phyloP scores from a whole-genome alignment of 2,797 vertebrate species.

The Parotocinclus haroldoi region DNA sequence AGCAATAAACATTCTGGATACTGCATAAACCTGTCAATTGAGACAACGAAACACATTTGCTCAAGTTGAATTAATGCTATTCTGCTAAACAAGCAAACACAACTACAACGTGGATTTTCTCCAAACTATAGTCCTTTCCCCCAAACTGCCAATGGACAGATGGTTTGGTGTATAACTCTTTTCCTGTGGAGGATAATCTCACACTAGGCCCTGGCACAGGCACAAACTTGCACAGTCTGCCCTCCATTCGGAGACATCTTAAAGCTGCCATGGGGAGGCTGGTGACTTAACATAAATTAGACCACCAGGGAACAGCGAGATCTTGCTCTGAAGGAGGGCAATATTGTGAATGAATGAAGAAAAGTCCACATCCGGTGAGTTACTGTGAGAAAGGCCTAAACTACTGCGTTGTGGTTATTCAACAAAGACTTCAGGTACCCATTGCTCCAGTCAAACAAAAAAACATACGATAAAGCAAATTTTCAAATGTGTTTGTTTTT shows the following conservation, averaged over 20 bases:
- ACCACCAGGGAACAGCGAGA: constrained; percentile 78
- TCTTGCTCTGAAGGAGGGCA: constrained; percentile 72
- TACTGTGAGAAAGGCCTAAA: constrained; percentile 42
- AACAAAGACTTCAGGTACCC: constrained; percentile 1
- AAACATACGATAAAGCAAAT: neutral
- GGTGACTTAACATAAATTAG: constrained; percentile 88
- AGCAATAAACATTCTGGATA: constrained; percentile 7
- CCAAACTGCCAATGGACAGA: neutral
- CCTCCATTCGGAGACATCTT: constrained; percentile 74
- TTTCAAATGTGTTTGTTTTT: too few species aligned
- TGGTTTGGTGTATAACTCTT: constrained; percentile 73
- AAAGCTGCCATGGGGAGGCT: constrained; percentile 82
- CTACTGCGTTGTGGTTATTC: neutral
- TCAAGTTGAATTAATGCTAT: constrained; percentile 82
- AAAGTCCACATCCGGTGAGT: constrained; percentile 52
- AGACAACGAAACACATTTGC: constrained; percentile 71
- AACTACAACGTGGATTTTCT: constrained; percentile 71
- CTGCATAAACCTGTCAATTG: constrained; percentile 63
- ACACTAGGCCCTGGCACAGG: constrained; percentile 73
- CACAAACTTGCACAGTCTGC: constrained; percentile 70
- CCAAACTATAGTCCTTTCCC: constrained; percentile 47
- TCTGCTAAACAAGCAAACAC: constrained; percentile 76
- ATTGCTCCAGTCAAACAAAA: neutral
- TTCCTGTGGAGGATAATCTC: constrained; percentile 81
- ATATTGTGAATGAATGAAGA: constrained; percentile 67